Evolutionary conservation across 2,113 vertebrate genomes (phyloP).

Genomic region (Pica pica): DNA sequence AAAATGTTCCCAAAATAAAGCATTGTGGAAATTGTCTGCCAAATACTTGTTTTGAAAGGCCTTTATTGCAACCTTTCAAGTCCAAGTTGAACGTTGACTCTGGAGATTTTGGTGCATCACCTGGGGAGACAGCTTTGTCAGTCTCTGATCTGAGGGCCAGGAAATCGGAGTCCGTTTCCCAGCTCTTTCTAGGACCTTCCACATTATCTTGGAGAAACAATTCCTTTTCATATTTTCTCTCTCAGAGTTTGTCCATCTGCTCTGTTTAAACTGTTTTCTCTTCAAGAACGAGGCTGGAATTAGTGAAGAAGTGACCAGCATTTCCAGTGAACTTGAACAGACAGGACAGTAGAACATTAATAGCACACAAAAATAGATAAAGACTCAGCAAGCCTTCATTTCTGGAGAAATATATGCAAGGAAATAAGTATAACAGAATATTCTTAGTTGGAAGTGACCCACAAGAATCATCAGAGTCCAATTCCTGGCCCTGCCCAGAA

Average conservation of each 20-base stretch:
- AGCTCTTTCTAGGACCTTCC: not conserved
- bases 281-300: not conserved
- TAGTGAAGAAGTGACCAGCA: not conserved
- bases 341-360: not conserved
- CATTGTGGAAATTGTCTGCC: not conserved
- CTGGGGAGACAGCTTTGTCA: not conserved
- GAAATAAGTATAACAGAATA: not conserved
- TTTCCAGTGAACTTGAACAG: not conserved
- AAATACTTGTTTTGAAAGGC: slow-evolving; percentile 13
- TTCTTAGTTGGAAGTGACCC: not conserved
- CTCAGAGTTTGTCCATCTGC: not conserved
- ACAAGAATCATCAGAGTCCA: not conserved
- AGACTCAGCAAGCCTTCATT: not conserved
- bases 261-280: not conserved
- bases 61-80: not conserved
- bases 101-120: not conserved
- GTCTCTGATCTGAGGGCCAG: not conserved
- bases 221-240: not conserved
- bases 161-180: not conserved
- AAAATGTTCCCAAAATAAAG: slow-evolving; percentile 26
- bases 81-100: not conserved
- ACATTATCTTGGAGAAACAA: not conserved
- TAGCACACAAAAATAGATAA: not conserved
- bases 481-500: not conserved
- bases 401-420: not conserved